Evolutionary conservation across 2,113 vertebrate genomes (phyloP).

Genomic region (Ranitomeya variabilis): DNA sequence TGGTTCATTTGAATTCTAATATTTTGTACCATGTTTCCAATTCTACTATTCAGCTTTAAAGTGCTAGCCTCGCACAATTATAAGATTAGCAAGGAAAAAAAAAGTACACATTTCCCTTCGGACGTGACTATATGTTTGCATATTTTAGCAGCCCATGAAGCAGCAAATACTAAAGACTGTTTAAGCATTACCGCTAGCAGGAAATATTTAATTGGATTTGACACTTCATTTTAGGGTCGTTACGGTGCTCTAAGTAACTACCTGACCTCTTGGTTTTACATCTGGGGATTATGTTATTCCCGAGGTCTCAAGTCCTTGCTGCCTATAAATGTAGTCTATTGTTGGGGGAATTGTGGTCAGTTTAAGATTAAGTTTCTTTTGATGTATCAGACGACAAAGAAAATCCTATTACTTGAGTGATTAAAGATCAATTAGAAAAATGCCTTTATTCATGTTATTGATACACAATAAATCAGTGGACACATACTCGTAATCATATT

Average conservation of each 20-base stretch:
- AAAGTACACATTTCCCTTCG: slow-evolving; percentile 67
- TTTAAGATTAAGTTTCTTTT: slow-evolving; percentile 62
- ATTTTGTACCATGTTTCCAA: slow-evolving; percentile 79
- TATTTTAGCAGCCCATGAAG: slow-evolving; percentile 75
- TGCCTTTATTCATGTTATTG: slow-evolving; percentile 35
- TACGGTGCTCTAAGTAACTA: slow-evolving; percentile 70
- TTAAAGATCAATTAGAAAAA: slow-evolving; percentile 59
- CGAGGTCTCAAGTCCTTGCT: slow-evolving; percentile 70
- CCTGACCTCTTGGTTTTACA: slow-evolving; percentile 72
- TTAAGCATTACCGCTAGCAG: slow-evolving; percentile 67
- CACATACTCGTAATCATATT: slow-evolving; percentile 8
- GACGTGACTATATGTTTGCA: slow-evolving; percentile 73
- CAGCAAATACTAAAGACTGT: slow-evolving; percentile 61
- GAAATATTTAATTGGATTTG: slow-evolving; percentile 81
- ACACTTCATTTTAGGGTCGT: slow-evolving; percentile 65
- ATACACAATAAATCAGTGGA: slow-evolving; percentile 19
- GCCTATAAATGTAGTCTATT: slow-evolving; percentile 69
- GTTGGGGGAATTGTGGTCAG: slow-evolving; percentile 59
- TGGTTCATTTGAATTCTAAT: slow-evolving; percentile 86
- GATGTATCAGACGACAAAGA: slow-evolving; percentile 64
- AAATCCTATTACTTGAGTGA: slow-evolving; percentile 67
- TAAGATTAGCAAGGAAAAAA: slow-evolving; percentile 69
- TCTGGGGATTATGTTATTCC: slow-evolving; percentile 70
- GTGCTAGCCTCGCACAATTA: slow-evolving; percentile 73
- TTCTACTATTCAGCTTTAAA: slow-evolving; percentile 70